Percentiles rank a stretch among this genome's conserved stretches.
These are phyloP conservation scores for Caiman crocodilus DNA, from an alignment of 2,797 vertebrate species.

Conservation along the genomic window DNA sequence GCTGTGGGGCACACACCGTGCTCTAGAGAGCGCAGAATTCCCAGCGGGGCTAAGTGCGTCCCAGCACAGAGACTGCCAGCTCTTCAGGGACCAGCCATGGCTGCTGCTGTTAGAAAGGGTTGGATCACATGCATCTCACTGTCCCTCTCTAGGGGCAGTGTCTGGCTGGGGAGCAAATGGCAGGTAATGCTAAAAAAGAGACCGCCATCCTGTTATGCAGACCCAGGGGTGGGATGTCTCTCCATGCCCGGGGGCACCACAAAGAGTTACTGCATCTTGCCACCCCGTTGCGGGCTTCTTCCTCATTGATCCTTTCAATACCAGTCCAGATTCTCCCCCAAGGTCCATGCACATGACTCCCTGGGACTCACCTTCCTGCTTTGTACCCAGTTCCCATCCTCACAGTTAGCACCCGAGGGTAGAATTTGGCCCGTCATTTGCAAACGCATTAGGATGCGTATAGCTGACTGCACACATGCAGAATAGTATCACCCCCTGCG, in stretches of 20 bases:
- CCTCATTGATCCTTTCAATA: neutral
- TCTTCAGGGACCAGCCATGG: neutral
- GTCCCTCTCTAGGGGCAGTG: neutral
- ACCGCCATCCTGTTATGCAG: neutral
- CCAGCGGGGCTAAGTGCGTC: neutral
- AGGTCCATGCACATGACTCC: neutral
- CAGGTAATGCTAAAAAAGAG: neutral
- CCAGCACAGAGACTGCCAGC: neutral
- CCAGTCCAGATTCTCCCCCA: neutral
- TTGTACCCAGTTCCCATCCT: neutral
- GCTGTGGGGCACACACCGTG: neutral
- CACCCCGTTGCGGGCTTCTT: neutral
- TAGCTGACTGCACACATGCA: neutral
- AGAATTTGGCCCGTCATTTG: neutral
- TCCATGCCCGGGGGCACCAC: neutral
- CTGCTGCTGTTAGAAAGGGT: neutral
- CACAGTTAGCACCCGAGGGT: neutral
- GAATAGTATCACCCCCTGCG: neutral
- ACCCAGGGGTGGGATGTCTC: neutral
- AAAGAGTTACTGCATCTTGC: neutral
- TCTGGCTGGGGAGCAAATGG: neutral
- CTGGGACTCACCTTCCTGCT: neutral
- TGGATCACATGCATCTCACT: neutral
- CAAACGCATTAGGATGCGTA: no score
- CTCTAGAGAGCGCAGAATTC: neutral